phyloP scores from a whole-genome alignment of 2,113 vertebrate species.

The Phaethornis superciliosus region DNA sequence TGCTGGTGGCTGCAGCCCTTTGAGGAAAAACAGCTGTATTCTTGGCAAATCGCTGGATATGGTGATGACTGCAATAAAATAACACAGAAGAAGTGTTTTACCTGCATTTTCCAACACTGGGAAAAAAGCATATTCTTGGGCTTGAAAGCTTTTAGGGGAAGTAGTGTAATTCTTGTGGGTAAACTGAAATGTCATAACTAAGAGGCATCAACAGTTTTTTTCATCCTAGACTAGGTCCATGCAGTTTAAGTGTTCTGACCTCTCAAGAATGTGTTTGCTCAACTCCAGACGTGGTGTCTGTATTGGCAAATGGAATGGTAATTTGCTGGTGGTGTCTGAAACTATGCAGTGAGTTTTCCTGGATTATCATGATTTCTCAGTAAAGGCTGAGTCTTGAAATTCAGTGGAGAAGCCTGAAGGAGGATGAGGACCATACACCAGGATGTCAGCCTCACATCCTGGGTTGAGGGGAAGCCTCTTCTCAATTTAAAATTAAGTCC shows the following conservation, averaged over 20 bases:
- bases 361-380: background rate
- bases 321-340: background rate
- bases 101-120: background rate
- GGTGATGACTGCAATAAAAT: background rate
- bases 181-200: conserved; percentile 50
- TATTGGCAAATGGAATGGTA: background rate
- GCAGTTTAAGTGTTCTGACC: conserved; percentile 39
- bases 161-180: conserved; percentile 40
- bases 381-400: background rate
- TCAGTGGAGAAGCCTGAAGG: background rate
- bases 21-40: background rate
- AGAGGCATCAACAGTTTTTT: conserved; percentile 31
- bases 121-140: background rate
- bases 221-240: conserved; percentile 1
- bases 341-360: background rate
- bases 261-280: conserved; percentile 40
- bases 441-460: background rate
- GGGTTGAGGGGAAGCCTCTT: background rate
- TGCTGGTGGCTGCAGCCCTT: background rate
- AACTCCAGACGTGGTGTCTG: background rate
- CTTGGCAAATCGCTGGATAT: background rate
- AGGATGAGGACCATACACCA: background rate
- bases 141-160: conserved; percentile 36
- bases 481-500: background rate
- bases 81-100: background rate